A percentile compares a stretch with the other conserved stretches of the same genome.
Evolutionary conservation across 2,888 invertebrate genomes (phyloP).

Genomic region (Acleris holmiana): DNA sequence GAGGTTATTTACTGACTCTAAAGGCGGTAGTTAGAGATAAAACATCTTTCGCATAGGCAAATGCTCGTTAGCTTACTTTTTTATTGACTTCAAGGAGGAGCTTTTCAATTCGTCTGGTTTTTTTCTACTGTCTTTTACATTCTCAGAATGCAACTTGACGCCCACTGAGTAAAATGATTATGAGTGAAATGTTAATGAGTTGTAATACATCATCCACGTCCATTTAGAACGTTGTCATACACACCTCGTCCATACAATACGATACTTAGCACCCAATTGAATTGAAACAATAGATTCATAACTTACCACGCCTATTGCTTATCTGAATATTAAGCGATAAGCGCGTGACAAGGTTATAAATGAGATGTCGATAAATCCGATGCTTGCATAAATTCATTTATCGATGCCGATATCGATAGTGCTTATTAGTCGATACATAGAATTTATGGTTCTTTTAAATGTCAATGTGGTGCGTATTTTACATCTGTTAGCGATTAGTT

Average conservation of each 20-base stretch:
- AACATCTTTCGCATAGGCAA: too few relatives aligned
- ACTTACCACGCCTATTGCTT: conserved; percentile 51
- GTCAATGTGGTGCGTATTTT: conserved; percentile 37
- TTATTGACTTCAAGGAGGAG: too few relatives aligned
- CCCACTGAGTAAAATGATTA: neutral
- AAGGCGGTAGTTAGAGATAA: too few relatives aligned
- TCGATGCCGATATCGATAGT: conserved; percentile 33
- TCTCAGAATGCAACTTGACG: too few relatives aligned
- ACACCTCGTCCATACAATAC: conserved; percentile 25
- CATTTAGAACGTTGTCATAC: conserved; percentile 25
- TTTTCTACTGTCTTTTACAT: too few relatives aligned
- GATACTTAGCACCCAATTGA: conserved; percentile 35
- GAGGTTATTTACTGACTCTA: too few relatives aligned
- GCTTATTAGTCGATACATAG: conserved; percentile 27
- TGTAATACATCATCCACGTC: neutral
- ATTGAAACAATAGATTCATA: conserved; percentile 49
- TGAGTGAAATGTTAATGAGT: neutral
- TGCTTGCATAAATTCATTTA: conserved; percentile 39
- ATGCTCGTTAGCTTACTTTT: too few relatives aligned
- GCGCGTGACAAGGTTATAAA: conserved; percentile 52
- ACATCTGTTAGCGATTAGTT: conserved; percentile 39
- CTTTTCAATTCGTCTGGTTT: too few relatives aligned
- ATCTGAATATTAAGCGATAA: conserved; percentile 27
- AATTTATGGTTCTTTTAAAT: conserved; percentile 37
- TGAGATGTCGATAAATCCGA: conserved; percentile 52